Percentiles rank a stretch among this genome's conserved stretches.
Conservation (phyloP, 2,888 invertebrate genomes). For the Trissolcus brochymenae region DNA sequence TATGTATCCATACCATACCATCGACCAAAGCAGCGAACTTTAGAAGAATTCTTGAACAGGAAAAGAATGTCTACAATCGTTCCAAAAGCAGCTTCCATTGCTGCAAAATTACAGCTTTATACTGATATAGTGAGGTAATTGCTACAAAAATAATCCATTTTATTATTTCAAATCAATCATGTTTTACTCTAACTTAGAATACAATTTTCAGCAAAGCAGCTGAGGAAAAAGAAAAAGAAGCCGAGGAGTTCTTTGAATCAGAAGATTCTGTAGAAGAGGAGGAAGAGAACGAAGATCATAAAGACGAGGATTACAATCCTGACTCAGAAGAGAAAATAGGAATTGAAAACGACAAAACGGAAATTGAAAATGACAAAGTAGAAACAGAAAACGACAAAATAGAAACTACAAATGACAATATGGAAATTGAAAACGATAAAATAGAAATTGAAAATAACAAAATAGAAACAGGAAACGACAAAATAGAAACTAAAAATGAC, state of each 20-base stretch:
- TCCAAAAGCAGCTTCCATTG: conserved; percentile 73
- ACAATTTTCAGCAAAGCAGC: conserved; percentile 80
- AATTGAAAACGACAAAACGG: conserved; percentile 6
- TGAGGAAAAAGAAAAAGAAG: conserved; percentile 85
- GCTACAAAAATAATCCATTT: too few relatives aligned
- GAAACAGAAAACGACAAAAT: not conserved
- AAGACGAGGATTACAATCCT: conserved; percentile 22
- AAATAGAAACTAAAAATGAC: not conserved
- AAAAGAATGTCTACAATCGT: conserved; percentile 69
- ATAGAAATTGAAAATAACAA: too few relatives aligned
- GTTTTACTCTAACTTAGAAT: too few relatives aligned
- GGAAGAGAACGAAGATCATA: conserved; percentile 5
- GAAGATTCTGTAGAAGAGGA: conserved; percentile 78
- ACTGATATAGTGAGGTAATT: conserved; percentile 75
- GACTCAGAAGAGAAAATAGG: conserved; percentile 4
- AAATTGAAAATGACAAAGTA: not conserved
- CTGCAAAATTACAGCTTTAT: conserved; percentile 82
- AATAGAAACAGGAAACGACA: not conserved
- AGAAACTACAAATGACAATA: not conserved
- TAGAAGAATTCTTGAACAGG: conserved; percentile 86
- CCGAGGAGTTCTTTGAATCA: conserved; percentile 86
- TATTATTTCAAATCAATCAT: too few relatives aligned
- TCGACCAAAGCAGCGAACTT: conserved; percentile 85
- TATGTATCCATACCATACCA: conserved; percentile 90
- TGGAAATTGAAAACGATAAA: not conserved